phyloP scores from a whole-genome alignment of 2,113 vertebrate genomes.

The Nothocercus julius region DNA sequence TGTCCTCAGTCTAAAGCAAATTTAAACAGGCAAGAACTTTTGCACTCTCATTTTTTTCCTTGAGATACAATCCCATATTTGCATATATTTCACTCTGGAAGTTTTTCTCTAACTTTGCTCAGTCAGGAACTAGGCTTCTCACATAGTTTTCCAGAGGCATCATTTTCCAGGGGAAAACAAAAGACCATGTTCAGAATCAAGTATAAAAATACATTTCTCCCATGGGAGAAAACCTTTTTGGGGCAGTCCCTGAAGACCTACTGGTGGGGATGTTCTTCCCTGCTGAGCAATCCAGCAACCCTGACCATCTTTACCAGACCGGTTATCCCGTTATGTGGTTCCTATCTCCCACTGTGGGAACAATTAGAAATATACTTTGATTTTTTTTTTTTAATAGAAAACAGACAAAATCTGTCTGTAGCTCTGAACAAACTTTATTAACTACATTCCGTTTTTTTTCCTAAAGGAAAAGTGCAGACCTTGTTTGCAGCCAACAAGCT shows the following conservation, averaged over 20 bases:
- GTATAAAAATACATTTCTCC: neutral
- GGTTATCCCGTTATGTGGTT: neutral
- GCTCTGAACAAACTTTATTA: neutral
- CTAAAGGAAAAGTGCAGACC: constrained; percentile 75
- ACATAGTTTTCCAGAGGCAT: neutral
- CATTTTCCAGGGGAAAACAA: neutral
- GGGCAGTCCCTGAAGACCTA: rapidly evolving
- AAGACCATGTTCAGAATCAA: neutral
- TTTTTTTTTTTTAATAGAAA: neutral
- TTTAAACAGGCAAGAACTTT: neutral
- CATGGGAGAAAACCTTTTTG: neutral
- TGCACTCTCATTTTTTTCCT: neutral
- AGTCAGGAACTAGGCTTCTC: neutral
- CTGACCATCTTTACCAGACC: neutral
- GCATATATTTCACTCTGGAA: neutral
- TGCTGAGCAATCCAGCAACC: neutral
- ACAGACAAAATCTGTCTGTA: neutral
- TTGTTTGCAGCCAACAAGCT: constrained; percentile 60
- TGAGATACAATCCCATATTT: neutral
- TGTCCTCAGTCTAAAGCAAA: neutral
- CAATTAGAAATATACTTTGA: neutral
- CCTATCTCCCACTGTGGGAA: neutral
- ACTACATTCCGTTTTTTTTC: constrained; percentile 15
- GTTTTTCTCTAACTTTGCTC: neutral
- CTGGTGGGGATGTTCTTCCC: neutral